Evolutionary conservation across 1,140 invertebrate species (phyloP).

Genomic region (Danaus plexippus): DNA sequence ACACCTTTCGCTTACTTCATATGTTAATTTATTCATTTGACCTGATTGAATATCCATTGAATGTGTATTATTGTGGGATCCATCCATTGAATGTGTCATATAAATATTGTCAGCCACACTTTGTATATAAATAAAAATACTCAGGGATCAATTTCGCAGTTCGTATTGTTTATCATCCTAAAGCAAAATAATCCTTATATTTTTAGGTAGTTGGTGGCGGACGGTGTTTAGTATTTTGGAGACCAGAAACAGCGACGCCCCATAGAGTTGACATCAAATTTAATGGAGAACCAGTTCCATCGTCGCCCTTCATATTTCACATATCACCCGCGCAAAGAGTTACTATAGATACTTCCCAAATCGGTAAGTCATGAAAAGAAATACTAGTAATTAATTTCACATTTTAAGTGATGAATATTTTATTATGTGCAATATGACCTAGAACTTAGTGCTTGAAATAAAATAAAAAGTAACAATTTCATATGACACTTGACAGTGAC

Average conservation of each 20-base stretch:
- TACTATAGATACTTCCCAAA: conserved; percentile 60
- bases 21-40: too few relatives aligned
- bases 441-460: too few relatives aligned
- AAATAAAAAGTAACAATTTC: too few relatives aligned
- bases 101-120: too few relatives aligned
- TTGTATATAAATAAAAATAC: too few relatives aligned
- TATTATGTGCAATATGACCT: too few relatives aligned
- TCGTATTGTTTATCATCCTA: too few relatives aligned
- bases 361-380: conserved; percentile 35
- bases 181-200: conserved; percentile 9
- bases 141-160: too few relatives aligned
- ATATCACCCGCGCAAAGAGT: conserved; percentile 60
- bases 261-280: conserved; percentile 99
- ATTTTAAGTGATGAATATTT: neutral
- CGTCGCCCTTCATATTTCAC: conserved; percentile 84
- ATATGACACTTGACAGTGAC: conserved; percentile 7
- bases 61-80: too few relatives aligned
- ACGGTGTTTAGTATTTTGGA: conserved; percentile 94
- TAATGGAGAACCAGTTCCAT: conserved; percentile 94
- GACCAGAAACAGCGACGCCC: conserved; percentile 90
- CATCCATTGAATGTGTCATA: too few relatives aligned
- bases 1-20: too few relatives aligned
- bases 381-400: neutral
- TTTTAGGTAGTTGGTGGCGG: conserved; percentile 85
- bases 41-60: too few relatives aligned